Evolutionary conservation across 2,113 vertebrate genomes (phyloP), one percentile per base, ranked within the genome.

Genomic region (Istiophorus platypterus): DNA sequence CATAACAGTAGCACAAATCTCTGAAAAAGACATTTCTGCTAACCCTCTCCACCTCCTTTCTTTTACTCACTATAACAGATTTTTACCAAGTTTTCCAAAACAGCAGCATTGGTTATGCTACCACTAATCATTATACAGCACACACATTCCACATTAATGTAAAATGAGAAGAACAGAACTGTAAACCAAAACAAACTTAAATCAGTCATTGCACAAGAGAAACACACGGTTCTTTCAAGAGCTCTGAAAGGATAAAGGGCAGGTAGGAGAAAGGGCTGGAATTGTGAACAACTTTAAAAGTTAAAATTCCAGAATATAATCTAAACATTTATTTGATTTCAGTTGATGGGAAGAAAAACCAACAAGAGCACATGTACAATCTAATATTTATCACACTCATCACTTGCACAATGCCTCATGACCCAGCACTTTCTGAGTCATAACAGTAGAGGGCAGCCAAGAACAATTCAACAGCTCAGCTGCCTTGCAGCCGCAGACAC

Each of bases 391-490:
- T 75, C 45, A 56, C 63, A 41, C 26, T 47, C 29, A 18, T 49
- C 18, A 41, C 2, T 7, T 62, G 54, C 74, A 27, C 34, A 22
- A 12, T 58, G 5, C 13, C 17, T 47, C 9, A 54, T 63, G 54
- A 86, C 72, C 22, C 59, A 27, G 69, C 82, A 83, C 31, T 81
- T 82, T 57, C 70, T 11, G 1, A 37, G 49, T 85, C 31, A 62
- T 0, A 63, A 75, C 95, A 95, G 90, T 66, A 95, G 94, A 92
- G 81, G 94, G 93, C 88, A 90, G 90, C 22, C 68, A 89, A 88
- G 45, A 42, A 75, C 76, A 83, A 86, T 29, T 41, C 76, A 68
- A 42, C 0, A 67, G 42, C 67, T 11, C 14, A 29, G 7, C 47
- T 26, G 42, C 24, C 20, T 51, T 42, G 17, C 56, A 84, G 72